Conservation (phyloP, 2,888 invertebrate species). For the Yponomeuta sedellus region DNA sequence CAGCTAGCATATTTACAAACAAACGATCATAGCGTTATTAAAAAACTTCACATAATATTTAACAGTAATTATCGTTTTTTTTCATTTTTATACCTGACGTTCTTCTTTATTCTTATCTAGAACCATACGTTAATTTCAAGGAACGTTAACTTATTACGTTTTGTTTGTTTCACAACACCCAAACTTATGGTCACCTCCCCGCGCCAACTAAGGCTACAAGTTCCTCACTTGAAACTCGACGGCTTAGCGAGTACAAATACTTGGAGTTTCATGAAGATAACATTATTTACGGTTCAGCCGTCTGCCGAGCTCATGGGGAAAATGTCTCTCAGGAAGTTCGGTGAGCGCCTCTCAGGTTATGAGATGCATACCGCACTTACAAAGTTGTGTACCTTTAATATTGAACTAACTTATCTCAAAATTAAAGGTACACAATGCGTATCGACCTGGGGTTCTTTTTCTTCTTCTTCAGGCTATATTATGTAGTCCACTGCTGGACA, state of each 20-base stretch:
- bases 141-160: too few species aligned
- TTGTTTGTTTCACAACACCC: not conserved
- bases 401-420: not conserved
- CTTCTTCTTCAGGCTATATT: too few species aligned
- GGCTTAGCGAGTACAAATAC: not conserved
- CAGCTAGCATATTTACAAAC: too few species aligned
- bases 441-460: too few species aligned
- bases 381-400: not conserved
- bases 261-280: not conserved
- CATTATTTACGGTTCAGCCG: constrained; percentile 8
- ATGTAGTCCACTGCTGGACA: too few species aligned
- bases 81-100: too few species aligned
- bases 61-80: too few species aligned
- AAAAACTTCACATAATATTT: too few species aligned
- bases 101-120: too few species aligned
- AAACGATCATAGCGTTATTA: too few species aligned
- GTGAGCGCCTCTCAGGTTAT: not conserved
- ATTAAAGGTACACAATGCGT: too few species aligned
- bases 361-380: not conserved
- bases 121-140: too few species aligned
- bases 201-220: not conserved
- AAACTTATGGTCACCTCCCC: not conserved
- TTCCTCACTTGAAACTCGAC: constrained; percentile 1
- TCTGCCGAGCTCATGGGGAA: not conserved
- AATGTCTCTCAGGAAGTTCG: not conserved